Base-by-base conservation (phyloP, 2,113 vertebrate species). In the Marmota flaviventris region DNA sequence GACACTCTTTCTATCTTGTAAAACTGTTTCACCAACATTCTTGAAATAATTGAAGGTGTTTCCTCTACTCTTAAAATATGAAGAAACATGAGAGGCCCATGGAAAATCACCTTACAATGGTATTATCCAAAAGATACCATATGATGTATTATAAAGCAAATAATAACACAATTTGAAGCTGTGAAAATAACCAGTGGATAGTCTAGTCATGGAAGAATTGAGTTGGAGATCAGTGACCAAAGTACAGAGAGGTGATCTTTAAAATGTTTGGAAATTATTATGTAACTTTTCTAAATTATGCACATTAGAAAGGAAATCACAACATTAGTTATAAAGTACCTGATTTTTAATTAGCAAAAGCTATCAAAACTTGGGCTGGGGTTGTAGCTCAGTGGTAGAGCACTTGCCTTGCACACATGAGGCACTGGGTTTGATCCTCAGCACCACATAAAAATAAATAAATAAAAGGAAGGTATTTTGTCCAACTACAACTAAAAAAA, bases 331-430 rank as follows among this genome's bases (percentile, higher is more conserved):
- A 25, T 14, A 72, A 51, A 85, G 45, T 69, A 17, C n/a, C 11
- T 53, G 42, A 73, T 53, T 96, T 83, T 89, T 16, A 61, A 51
- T 89, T 84, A 51, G 14, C 48, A 34, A 95, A 92, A 78, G 79
- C 11, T 24, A 42, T 78, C 24, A 67, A n/a, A 37, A n/a, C 4
- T 51, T 78, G 34, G 48, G 48, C 12, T 51, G 48, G 48, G 48
- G 12, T 51, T 51, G 48, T 51, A 51, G 48, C 48, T 12, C 48
- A 51, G 48, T 13, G 48, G 48, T 51, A 13, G 48, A 51, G 48
- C 11, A 13, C 11, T 51, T 51, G 48, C 48, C 48, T 51, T 13
- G 12, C 48, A 51, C 12, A 13, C 12, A 1, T 51, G 48, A 51
- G 48, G 48, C 48, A 51, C 48, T 51, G 12, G 48, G 48, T 51